Percentiles rank a stretch among this genome's conserved stretches.
Conservation (phyloP, 2,888 invertebrate genomes). For the Limnephilus marmoratus region DNA sequence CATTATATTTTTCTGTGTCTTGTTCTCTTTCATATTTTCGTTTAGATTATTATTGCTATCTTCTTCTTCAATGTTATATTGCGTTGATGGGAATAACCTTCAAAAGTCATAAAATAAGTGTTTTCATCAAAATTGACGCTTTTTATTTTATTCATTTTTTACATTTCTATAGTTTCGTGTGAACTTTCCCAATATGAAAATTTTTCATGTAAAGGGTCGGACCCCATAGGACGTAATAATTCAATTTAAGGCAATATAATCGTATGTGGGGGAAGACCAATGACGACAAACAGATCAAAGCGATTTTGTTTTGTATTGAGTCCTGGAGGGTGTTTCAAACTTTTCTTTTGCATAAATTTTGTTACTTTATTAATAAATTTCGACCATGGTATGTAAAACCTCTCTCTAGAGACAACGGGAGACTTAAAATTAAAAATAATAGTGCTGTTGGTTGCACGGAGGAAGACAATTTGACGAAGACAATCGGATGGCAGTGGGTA, state of each 20-base stretch:
- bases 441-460: background rate
- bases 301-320: background rate
- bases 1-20: no score
- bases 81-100: no score
- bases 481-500: background rate
- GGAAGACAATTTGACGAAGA: no score
- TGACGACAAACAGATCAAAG: slow-evolving; percentile 14
- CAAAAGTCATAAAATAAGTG: no score
- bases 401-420: background rate
- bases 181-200: background rate
- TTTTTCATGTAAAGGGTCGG: background rate
- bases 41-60: no score
- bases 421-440: background rate
- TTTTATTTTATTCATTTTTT: no score
- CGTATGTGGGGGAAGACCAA: background rate
- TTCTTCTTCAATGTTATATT: no score
- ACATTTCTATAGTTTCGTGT: background rate
- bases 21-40: no score
- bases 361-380: background rate
- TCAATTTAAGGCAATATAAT: background rate
- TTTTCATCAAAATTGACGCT: no score
- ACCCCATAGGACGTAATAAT: background rate
- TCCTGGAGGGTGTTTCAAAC: background rate
- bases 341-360: background rate
- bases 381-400: background rate